Conservation (phyloP, 1,140 invertebrate species). For the Tetranychus cinnabarinus region DNA sequence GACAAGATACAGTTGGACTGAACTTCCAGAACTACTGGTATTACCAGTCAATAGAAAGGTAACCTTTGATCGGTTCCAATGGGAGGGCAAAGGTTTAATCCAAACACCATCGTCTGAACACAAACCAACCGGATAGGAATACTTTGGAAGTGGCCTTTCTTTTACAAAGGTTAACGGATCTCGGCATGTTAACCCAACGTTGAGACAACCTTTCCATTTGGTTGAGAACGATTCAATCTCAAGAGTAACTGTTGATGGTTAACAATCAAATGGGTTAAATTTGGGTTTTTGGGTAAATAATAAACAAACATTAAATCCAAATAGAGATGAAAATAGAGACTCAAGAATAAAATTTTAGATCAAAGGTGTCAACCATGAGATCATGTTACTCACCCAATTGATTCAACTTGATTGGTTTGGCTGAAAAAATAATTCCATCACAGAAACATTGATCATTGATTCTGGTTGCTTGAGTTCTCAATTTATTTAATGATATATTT, state of each 20-base stretch:
- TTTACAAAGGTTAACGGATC: neutral
- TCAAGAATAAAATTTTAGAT: too few relatives aligned
- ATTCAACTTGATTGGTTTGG: neutral
- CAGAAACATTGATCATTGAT: neutral
- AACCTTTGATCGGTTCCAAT: neutral
- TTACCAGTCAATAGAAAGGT: neutral
- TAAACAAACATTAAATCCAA: too few relatives aligned
- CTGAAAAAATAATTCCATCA: neutral
- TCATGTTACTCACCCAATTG: neutral
- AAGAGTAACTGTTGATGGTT: neutral
- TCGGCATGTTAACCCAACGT: neutral
- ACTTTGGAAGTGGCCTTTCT: neutral
- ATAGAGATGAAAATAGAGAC: too few relatives aligned
- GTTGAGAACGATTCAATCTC: neutral
- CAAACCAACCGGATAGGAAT: too few relatives aligned
- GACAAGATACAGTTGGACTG: too few relatives aligned
- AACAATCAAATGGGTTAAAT: neutral
- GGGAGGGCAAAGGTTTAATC: neutral
- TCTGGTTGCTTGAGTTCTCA: neutral
- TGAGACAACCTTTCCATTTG: neutral
- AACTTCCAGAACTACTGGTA: too few relatives aligned
- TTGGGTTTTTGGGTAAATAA: neutral
- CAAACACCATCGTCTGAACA: neutral
- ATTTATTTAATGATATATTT: neutral
- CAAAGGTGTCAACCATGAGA: neutral